Evolutionary conservation across 2,888 invertebrate species (phyloP), one percentile per base, ranked within the genome.

Genomic region (Sericinus montela): DNA sequence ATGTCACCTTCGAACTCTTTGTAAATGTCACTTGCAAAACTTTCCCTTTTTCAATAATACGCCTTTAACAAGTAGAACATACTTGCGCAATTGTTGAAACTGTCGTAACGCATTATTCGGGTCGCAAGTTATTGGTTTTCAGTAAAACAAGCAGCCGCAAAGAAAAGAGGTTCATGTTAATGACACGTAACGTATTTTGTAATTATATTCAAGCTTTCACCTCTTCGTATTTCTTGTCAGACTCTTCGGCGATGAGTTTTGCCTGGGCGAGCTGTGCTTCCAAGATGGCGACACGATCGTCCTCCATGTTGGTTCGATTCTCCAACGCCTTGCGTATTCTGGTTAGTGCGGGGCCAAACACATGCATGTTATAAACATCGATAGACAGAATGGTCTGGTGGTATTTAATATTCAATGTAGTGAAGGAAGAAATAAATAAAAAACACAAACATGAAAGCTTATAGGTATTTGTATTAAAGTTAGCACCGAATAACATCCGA

Each of bases 161-260:
- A 5, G 2, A 19, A 19, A 19, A 19, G 19, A 19, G 19, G 19
- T 19, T 3, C 19, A 19, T 19, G 19, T 19, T 3, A 13, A 35
- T 35, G 15, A 42, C 47, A 48, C 42, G 40, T 29, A 19, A 41
- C n/a, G 13, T 8, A 41, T 29, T 35, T 8, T 16, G 16, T 28
- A 29, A 19, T 25, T 38, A 37, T 37, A 36, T 13, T 51, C 52
- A 56, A 53, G 55, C 61, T 56, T 83, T 91, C 89, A 99, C 99
- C 98, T 99, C 99, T 94, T 99, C 99, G 89, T 99, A 99, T 96
- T 99, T 99, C 91, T 98, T 97, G 92, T 99, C 99, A 67, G 98
- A 98, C 91, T 99, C 99, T 91, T 99, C 99, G 65, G 99, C 99
- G 91, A 99, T 98, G 90, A 97, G 94, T 92, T 98, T 98, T 83